Conservation (phyloP, 2,113 vertebrate species). For the Ceyx cyanopectus region DNA sequence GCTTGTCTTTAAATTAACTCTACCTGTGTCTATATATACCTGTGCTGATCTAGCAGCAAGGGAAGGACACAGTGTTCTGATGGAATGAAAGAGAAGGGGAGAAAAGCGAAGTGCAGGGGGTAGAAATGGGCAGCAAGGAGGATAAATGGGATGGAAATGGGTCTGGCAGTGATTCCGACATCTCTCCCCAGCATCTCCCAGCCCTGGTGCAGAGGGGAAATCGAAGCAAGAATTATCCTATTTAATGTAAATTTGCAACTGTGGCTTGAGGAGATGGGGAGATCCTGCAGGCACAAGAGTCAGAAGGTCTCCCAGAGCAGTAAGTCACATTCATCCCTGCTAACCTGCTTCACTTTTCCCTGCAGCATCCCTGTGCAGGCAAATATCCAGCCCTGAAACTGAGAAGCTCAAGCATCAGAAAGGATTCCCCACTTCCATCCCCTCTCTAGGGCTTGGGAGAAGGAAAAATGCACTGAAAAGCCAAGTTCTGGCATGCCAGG, state of each 20-base stretch:
- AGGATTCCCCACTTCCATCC: neutral
- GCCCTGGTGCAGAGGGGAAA: neutral
- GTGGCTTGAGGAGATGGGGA: neutral
- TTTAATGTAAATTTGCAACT: neutral
- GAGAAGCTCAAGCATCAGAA: neutral
- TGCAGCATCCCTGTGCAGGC: too few species aligned
- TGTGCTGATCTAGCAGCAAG: neutral
- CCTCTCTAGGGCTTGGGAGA: neutral
- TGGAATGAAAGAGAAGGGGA: neutral
- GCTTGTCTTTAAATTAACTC: neutral
- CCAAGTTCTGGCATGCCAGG: rapidly evolving
- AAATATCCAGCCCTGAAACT: neutral
- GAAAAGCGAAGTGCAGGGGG: neutral
- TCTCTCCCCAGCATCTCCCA: rapidly evolving
- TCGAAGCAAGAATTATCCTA: neutral
- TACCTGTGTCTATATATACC: neutral
- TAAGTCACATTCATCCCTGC: rapidly evolving
- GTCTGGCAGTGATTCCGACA: rapidly evolving
- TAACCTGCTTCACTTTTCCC: rapidly evolving
- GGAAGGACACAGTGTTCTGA: rapidly evolving
- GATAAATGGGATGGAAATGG: rapidly evolving
- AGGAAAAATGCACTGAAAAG: neutral
- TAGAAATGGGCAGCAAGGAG: neutral
- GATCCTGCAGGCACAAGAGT: rapidly evolving
- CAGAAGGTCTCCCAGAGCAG: neutral